Conservation (phyloP, 2,113 vertebrate genomes). For the Mixornis gularis region DNA sequence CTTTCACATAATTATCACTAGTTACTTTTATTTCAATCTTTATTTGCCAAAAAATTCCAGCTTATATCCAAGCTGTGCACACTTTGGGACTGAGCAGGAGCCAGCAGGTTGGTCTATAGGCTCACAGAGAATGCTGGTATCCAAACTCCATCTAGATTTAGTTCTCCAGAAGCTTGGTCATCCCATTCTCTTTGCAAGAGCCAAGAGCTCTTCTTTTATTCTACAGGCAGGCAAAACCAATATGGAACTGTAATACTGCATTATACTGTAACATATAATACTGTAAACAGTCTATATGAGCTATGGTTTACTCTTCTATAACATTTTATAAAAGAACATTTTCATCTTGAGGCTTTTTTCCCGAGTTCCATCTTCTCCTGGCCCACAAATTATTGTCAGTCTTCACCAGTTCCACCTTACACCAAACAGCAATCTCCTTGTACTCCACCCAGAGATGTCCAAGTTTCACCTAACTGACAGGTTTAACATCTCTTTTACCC, state of each 20-base stretch:
- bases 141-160: not conserved
- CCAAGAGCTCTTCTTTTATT: not conserved
- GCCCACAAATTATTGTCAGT: not conserved
- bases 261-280: not conserved
- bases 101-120: not conserved
- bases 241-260: not conserved
- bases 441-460: not conserved
- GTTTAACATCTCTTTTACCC: not conserved
- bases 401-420: not conserved
- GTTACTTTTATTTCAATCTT: not conserved
- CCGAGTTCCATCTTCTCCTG: not conserved
- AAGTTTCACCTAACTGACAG: not conserved
- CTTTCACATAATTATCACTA: not conserved
- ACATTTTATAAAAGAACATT: not conserved
- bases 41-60: not conserved
- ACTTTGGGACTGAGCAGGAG: not conserved
- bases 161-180: not conserved
- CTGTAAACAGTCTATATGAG: not conserved
- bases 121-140: not conserved
- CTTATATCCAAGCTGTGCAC: not conserved
- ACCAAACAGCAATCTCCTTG: not conserved
- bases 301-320: not conserved
- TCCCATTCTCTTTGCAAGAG: not conserved
- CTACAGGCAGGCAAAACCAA: not conserved
- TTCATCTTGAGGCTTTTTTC: not conserved